A percentile compares a stretch with the other conserved stretches of the same genome.
phyloP scores from a whole-genome alignment of 64 coral and sea anemone genomes.

The Montipora sp. region DNA sequence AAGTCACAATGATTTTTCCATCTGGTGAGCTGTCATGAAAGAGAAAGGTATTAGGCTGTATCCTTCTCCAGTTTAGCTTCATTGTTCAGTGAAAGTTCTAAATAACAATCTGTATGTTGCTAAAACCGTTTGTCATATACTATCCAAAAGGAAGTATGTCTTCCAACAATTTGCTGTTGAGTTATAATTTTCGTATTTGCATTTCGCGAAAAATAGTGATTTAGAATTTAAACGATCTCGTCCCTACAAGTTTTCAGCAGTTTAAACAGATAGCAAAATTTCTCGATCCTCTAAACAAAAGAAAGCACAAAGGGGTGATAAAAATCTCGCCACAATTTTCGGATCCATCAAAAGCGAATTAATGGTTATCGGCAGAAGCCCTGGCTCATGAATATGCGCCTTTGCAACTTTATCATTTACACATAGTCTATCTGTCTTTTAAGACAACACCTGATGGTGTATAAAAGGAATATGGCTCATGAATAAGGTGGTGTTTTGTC shows the following conservation, averaged over 20 bases:
- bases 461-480: neutral
- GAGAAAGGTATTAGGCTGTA: neutral
- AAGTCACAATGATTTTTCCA: neutral
- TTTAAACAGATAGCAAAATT: neutral
- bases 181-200: neutral
- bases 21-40: neutral
- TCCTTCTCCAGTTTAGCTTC: neutral
- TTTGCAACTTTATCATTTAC: neutral
- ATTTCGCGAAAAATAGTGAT: neutral
- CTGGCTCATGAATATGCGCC: neutral
- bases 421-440: neutral
- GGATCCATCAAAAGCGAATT: neutral
- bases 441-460: neutral
- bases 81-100: neutral
- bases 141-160: neutral
- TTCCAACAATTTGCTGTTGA: too few species aligned
- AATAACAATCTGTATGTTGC: neutral
- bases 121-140: neutral
- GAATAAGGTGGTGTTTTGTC: neutral
- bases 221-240: neutral
- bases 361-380: neutral
- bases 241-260: neutral
- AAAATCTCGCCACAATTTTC: neutral
- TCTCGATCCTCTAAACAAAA: neutral
- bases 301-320: neutral